A percentile compares a stretch with the other conserved stretches of the same genome.
phyloP scores from a whole-genome alignment of 2,113 vertebrate genomes.

The Toxotes chatareus region DNA sequence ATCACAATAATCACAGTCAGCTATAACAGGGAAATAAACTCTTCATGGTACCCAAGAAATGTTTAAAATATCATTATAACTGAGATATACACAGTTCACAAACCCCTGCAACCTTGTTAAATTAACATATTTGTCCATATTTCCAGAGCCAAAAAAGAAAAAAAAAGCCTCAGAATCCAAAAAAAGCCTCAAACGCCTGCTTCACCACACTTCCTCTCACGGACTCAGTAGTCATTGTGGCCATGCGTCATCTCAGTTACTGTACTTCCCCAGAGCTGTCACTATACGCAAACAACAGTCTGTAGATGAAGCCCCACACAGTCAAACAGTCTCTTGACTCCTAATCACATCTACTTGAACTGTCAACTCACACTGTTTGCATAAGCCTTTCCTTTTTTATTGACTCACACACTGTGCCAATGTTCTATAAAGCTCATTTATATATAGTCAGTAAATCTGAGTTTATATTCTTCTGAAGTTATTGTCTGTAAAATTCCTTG shows the following conservation, averaged over 20 bases:
- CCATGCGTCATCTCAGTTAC: background rate
- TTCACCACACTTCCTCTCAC: slow-evolving; percentile 4
- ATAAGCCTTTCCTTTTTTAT: slow-evolving; percentile 5
- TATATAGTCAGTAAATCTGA: background rate
- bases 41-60: background rate
- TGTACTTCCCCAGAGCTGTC: slow-evolving; percentile 15
- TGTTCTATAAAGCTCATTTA: background rate
- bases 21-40: background rate
- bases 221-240: background rate
- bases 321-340: slow-evolving; percentile 16
- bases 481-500: background rate
- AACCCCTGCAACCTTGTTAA: background rate
- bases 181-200: slow-evolving; percentile 18
- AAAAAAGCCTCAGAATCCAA: background rate
- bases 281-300: background rate
- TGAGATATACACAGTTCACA: background rate
- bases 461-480: background rate
- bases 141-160: background rate
- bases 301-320: background rate
- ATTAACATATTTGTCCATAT: background rate
- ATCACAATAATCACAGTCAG: background rate
- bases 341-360: slow-evolving; percentile 25
- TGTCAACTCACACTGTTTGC: slow-evolving; percentile 20
- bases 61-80: background rate
- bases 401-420: background rate